Evolutionary conservation across 2,888 invertebrate species (phyloP).

Genomic region (Melinaea marsaeus): DNA sequence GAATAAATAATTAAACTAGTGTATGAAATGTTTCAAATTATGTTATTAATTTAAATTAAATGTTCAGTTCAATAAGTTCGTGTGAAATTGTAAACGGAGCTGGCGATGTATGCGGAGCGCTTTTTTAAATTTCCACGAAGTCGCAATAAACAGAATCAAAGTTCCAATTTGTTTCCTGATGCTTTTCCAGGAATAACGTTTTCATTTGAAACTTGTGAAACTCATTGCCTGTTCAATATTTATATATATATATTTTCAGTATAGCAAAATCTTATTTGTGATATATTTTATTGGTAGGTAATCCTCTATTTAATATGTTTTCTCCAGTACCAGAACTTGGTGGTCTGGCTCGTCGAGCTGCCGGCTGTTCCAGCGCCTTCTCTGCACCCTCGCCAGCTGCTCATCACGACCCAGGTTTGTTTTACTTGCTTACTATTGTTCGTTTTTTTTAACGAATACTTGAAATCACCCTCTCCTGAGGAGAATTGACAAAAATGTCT

Average conservation of each 20-base stretch:
- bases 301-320: constrained; percentile 7
- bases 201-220: constrained; percentile 2
- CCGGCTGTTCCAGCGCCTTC: constrained; percentile 80
- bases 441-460: too few species aligned
- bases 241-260: background rate
- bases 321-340: constrained; percentile 63
- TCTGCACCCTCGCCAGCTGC: constrained; percentile 76
- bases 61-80: too few species aligned
- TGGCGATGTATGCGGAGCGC: background rate
- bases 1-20: too few species aligned
- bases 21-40: too few species aligned
- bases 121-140: constrained; percentile 2
- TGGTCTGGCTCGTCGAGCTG: constrained; percentile 69
- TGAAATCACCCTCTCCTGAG: too few species aligned
- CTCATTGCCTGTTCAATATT: background rate
- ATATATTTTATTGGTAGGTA: background rate
- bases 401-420: constrained; percentile 71
- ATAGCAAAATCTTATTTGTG: background rate
- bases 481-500: too few species aligned
- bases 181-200: constrained; percentile 5
- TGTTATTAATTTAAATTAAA: too few species aligned
- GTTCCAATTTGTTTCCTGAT: constrained; percentile 1
- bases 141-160: constrained; percentile 5
- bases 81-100: background rate
- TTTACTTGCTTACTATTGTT: background rate